Evolutionary conservation across 2,797 vertebrate species (phyloP).

Genomic region (Etheostoma perlongum): DNA sequence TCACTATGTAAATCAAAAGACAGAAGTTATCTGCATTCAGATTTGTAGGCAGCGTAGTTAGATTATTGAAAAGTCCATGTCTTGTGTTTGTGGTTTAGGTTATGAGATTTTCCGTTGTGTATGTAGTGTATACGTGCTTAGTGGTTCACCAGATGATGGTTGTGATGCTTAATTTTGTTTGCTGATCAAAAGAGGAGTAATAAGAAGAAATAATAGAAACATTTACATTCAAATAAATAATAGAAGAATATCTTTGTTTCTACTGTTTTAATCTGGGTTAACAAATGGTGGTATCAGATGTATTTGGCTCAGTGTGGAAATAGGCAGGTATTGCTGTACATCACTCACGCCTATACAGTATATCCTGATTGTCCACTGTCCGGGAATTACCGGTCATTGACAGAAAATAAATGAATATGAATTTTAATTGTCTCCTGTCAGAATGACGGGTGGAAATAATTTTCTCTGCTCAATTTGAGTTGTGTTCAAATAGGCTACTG

Average conservation of each 20-base stretch:
- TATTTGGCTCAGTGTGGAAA: background rate
- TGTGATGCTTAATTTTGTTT: constrained; percentile 12
- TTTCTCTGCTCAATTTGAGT: too few species aligned
- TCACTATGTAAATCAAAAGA: background rate
- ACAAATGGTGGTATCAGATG: background rate
- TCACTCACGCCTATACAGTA: background rate
- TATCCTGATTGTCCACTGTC: too few species aligned
- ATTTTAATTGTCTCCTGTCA: too few species aligned
- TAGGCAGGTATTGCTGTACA: background rate
- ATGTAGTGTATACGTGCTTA: background rate
- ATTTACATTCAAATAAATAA: too few species aligned
- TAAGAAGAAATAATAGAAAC: background rate
- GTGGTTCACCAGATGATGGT: background rate
- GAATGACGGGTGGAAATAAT: too few species aligned
- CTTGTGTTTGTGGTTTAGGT: background rate
- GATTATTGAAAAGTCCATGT: constrained; percentile 5
- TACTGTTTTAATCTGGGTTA: background rate
- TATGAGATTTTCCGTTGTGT: constrained; percentile 20
- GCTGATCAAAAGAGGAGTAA: background rate
- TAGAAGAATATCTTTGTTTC: background rate
- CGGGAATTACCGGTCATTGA: too few species aligned
- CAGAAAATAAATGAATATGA: too few species aligned
- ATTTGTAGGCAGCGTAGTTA: constrained; percentile 1
- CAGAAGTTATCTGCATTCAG: background rate
- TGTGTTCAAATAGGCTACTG: too few species aligned